Conservation (phyloP, 2,797 vertebrate genomes). For the Zenarchopterus dispar region DNA sequence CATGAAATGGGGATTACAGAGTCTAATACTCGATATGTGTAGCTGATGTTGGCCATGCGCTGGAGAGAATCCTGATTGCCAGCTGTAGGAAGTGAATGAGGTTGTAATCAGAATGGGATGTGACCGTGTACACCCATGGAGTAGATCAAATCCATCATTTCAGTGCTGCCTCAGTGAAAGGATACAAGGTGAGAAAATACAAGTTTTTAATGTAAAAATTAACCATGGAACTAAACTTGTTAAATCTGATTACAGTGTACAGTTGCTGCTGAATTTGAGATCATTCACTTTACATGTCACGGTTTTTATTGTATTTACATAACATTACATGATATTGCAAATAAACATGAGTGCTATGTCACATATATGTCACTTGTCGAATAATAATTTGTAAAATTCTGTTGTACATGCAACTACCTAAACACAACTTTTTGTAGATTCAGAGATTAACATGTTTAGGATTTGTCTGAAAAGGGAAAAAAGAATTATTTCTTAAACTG, state of each 20-base stretch:
- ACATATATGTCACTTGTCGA: not conserved
- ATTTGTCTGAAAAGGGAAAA: too few species aligned
- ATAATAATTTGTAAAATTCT: too few species aligned
- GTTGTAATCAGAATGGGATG: conserved; percentile 60
- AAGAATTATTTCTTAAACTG: too few species aligned
- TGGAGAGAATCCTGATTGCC: conserved; percentile 54
- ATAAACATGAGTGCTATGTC: not conserved
- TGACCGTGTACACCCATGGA: conserved; percentile 37
- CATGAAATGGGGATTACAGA: conserved; percentile 76
- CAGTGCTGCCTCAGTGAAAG: not conserved
- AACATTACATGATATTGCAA: not conserved
- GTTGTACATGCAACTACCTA: too few species aligned
- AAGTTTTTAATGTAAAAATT: not conserved
- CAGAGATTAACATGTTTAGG: too few species aligned
- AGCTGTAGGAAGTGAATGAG: conserved; percentile 35
- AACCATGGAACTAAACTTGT: not conserved
- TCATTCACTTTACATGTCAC: too few species aligned
- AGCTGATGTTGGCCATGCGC: conserved; percentile 56
- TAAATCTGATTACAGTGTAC: not conserved
- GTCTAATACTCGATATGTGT: conserved; percentile 68
- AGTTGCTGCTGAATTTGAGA: not conserved
- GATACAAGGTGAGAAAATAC: not conserved
- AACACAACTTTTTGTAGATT: too few species aligned
- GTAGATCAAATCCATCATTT: conserved; percentile 4
- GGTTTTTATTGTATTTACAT: too few species aligned